Percentiles rank a stretch among this genome's conserved stretches.
Evolutionary conservation across 2,113 vertebrate species (phyloP).

Genomic region (Brachypteracias leptosomus): DNA sequence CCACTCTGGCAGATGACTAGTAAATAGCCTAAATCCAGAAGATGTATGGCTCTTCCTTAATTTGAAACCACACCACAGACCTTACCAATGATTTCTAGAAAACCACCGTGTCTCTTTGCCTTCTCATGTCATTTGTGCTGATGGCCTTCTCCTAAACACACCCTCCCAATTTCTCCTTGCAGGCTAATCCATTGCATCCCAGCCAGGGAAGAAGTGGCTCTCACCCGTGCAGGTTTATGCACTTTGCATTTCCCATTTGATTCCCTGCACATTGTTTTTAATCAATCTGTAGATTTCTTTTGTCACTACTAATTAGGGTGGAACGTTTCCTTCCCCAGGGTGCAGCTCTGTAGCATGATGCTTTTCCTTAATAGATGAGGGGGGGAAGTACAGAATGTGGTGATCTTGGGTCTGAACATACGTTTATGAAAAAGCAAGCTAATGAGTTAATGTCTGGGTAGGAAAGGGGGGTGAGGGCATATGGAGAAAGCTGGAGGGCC

Average conservation of each 20-base stretch:
- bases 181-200: not conserved
- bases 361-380: conserved; percentile 11
- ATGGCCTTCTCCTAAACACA: not conserved
- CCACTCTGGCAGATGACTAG: not conserved
- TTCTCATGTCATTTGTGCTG: not conserved
- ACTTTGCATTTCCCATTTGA: not conserved
- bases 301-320: conserved; percentile 33
- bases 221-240: not conserved
- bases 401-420: not conserved
- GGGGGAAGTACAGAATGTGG: not conserved
- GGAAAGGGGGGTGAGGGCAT: not conserved
- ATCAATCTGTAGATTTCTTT: conserved; percentile 50
- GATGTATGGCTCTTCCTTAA: not conserved
- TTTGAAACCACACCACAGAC: not conserved
- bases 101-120: not conserved
- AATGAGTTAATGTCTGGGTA: conserved; percentile 27
- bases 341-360: not conserved
- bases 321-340: conserved; percentile 31
- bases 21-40: not conserved
- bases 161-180: fast-evolving
- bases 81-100: not conserved
- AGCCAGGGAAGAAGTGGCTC: not conserved
- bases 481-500: conserved; percentile 6
- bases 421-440: not conserved
- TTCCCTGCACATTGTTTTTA: conserved; percentile 2